These are phyloP conservation scores for Dysdera silvatica DNA, from an alignment of 1,140 invertebrate genomes.

Conservation along the genomic window DNA sequence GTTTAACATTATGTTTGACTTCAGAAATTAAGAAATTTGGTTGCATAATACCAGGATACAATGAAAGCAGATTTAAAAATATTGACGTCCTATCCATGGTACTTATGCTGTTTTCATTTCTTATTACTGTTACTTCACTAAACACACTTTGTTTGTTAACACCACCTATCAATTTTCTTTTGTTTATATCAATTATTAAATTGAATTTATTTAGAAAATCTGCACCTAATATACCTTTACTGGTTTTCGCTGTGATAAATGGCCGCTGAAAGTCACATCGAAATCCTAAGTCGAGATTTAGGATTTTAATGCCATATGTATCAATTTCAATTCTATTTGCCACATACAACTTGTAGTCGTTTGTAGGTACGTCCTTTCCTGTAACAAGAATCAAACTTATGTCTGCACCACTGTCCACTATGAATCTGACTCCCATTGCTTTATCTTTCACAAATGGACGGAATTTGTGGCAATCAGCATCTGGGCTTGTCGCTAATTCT, in stretches of 20 bases:
- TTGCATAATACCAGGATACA: neutral
- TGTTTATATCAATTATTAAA: neutral
- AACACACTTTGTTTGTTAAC: neutral
- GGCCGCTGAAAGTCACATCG: no score
- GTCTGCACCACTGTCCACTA: no score
- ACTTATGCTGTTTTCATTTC: neutral
- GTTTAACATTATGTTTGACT: neutral
- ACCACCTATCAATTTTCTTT: conserved; percentile 6
- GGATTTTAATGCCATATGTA: no score
- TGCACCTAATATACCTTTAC: neutral
- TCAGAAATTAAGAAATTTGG: neutral
- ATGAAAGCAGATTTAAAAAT: neutral
- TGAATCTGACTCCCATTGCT: no score
- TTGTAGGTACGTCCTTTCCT: no score
- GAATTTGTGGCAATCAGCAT: no score
- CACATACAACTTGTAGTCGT: no score
- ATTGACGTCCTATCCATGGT: neutral
- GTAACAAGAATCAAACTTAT: no score
- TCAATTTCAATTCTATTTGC: no score
- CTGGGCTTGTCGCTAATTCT: no score
- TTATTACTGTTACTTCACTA: neutral
- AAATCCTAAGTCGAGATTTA: no score
- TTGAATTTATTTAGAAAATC: conserved; percentile 10
- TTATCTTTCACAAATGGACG: no score
- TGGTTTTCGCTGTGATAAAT: conserved; percentile 3